These are phyloP conservation scores for Cynaeus angustus DNA, from an alignment of 2,888 invertebrate genomes.

Conservation along the genomic window DNA sequence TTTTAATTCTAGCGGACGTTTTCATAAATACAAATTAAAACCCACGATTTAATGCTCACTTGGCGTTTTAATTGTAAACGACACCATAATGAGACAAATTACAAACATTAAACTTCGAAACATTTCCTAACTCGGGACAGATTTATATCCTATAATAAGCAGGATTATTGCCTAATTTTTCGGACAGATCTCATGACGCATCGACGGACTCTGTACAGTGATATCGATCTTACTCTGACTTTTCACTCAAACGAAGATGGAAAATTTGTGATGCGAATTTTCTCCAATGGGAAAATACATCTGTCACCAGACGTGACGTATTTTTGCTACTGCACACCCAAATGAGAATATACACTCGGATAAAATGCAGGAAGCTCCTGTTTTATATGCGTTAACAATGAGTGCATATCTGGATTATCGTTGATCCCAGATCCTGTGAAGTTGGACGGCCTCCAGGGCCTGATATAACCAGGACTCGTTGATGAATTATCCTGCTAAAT, in stretches of 20 bases:
- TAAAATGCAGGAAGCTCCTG: conserved; percentile 55
- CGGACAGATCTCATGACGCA: conserved; percentile 34
- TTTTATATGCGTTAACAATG: conserved; percentile 52
- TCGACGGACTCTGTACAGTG: conserved; percentile 13
- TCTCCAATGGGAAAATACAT: conserved; percentile 37
- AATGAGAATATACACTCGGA: conserved; percentile 57
- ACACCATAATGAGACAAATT: conserved; percentile 58
- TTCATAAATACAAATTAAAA: conserved; percentile 64
- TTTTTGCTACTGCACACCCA: conserved; percentile 41
- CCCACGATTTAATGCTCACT: conserved; percentile 49
- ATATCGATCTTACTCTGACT: conserved; percentile 38
- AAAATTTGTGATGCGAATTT: conserved; percentile 36
- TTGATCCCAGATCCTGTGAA: conserved; percentile 46
- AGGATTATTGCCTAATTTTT: conserved; percentile 53
- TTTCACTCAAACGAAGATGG: conserved; percentile 23
- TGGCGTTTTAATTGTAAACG: conserved; percentile 58
- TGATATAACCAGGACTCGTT: conserved; percentile 45
- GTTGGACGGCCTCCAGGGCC: conserved; percentile 53
- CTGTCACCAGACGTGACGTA: conserved; percentile 49
- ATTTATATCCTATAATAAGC: conserved; percentile 49
- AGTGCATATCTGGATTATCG: conserved; percentile 50
- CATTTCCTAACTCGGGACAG: conserved; percentile 44
- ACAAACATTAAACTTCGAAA: conserved; percentile 50
- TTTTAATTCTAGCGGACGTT: conserved; percentile 57
- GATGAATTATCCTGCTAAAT: conserved; percentile 51